Base-by-base conservation (phyloP, 2,797 vertebrate species). In the Uromys caudimaculatus region DNA sequence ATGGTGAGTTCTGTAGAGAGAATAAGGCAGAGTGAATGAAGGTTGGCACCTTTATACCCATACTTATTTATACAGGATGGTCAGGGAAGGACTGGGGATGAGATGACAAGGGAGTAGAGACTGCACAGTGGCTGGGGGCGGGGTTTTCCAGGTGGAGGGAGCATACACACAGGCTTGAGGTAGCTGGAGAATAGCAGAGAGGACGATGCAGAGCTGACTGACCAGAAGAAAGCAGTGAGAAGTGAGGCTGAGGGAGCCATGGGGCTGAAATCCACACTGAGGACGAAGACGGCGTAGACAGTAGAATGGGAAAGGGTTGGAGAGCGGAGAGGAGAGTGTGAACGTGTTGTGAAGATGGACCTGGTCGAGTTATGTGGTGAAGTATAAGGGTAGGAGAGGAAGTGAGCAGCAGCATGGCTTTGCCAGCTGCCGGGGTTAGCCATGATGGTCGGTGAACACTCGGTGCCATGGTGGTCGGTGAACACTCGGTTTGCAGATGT, bases 361-460 rank as follows among this genome's bases (percentile, higher is more conserved):
- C 6, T 41, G 38, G 32, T n/a, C 16, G 50, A 56, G 13, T 86
- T 88, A 69, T 56, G 23, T 19, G 38, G 16, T 91, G 16, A 32
- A n/a, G 29, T 62, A 27, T 27, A 58, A 38, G 44, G 14, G 8
- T 21, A 12, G 21, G 54, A 87, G 52, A 64, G 41, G 79, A 95
- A 76, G 81, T 77, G 56, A 21, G 41, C 29, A 44, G n/a, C 29
- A 47, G 2, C 32, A 56, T 19, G 60, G 17, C 10, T 10, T 6
- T 35, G 52, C 3, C 44, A 35, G 41, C 21, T 62, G 71, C 29
- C 16, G 41, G 32, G 23, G 21, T 67, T 24, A 67, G 35, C 21
- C 0, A 35, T 9, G 3, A 35, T 58, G 6, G 79, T 44, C 19
- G 41, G 1, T 17, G 76, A 47, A n/a, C 0, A 1, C 7, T 78